Evolutionary conservation across 2,113 vertebrate species (phyloP), one percentile per base, ranked within the genome.

Genomic region (Gulo gulo): DNA sequence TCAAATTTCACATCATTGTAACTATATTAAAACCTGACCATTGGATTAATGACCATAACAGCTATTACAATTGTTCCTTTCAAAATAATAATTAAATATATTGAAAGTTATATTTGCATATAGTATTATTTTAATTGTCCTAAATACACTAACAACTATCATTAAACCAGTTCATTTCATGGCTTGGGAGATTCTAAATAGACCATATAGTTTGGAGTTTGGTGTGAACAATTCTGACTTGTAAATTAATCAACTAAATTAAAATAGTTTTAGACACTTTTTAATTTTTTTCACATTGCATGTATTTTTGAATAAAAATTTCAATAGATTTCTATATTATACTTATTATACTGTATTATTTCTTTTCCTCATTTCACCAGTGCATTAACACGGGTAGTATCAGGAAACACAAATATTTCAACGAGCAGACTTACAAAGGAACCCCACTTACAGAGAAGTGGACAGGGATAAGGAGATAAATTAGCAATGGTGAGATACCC

Each of bases 51-150:
- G 57, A 82, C 39, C 4, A 63, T 61, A 78, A 81, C 2, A 45
- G 11, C 6, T 83, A 83, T n/a, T 92, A 76, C 21, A 50, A 79
- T 84, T 80, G 50, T 39, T 61, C 15, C 2, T 85, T 87, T 92
- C 14, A n/a, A 95, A 95, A 92, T 88, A 96, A 63, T 57, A 31
- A 95, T 71, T 92, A 95, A 88, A 57, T 93, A 71, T 76, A 59
- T 73, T 78, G 13, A 84, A 90, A 76, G 20, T 47, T 78, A 69
- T 7, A 80, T 63, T 87, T 24, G 1, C 23, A 47, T 45, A 55
- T 16, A 79, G 11, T 57, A 39, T 29, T 74, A 81, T 47, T 81
- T 89, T 91, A 73, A 93, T 96, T 71, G 7, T 63, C 52, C 26
- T 78, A 94, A 92, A 65, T 21, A 80, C 4, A 88, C 12, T 36